Base-by-base conservation (phyloP, 2,113 vertebrate genomes). In the Perccottus glenii region DNA sequence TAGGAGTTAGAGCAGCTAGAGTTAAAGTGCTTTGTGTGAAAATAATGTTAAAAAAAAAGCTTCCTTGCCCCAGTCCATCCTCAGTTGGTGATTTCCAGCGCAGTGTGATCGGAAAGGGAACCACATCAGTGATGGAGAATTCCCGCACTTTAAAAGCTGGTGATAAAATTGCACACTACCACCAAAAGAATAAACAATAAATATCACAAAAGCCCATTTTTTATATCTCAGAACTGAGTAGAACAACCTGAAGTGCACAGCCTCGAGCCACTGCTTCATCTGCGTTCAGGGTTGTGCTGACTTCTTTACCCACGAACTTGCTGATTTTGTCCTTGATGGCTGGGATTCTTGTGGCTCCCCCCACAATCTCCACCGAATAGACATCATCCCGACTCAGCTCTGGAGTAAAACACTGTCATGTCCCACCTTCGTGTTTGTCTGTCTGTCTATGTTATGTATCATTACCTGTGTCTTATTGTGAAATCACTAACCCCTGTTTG, bases 141-240 rank as follows among this genome's bases (percentile, higher is more conserved):
- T 98, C 97, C 45, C 97, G 93, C 55, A 98, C 96, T 84, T 98
- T 98, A 86, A 98, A 98, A 32, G 96, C 97, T 81, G 97, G 97
- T 47, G 97, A 98, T 75, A 98, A 92, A 89, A 98, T 98, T 47
- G 97, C 97, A 84, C 96, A 98, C 96, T 98, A 85, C 69, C 90
- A 75, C 68, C 68, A 47, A 65, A 46, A 58, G 19, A 52, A 15
- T 60, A 4, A 48, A 57, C 65, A 36, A 56, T 33, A 75, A 43
- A 50, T 59, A 63, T 32, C 19, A 9, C 57, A 59, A 12, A 46
- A 61, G 0, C 15, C 38, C 5, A 45, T 2, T 50, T 45, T 19
- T 11, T 27, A 53, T 64, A 46, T 62, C 3, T 36, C 42, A 43
- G 1, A 8, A 43, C 42, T 53, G 0, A 27, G 1, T 27, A 27